These are phyloP conservation scores for Orcinus orca DNA, from an alignment of 2,113 vertebrate species.

Conservation along the genomic window DNA sequence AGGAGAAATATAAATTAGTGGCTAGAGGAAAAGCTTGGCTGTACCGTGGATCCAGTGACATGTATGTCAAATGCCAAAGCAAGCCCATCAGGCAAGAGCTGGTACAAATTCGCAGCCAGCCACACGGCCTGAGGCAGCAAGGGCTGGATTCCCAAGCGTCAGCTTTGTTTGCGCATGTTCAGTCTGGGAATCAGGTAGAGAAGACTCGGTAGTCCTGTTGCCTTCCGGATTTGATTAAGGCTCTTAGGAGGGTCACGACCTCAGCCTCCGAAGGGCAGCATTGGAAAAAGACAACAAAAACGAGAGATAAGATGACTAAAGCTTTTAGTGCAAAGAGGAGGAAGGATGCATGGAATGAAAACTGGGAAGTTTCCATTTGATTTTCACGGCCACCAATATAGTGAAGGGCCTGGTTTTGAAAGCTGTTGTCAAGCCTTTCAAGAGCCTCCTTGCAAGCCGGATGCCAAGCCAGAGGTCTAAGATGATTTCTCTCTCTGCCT, in stretches of 20 bases:
- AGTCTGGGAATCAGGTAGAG: not conserved
- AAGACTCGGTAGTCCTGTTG: not conserved
- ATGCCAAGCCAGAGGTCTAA: not conserved
- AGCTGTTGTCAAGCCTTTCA: not conserved
- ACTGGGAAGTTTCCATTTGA: not conserved
- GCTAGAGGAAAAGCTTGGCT: not conserved
- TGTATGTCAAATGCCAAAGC: not conserved
- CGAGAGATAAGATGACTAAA: slow-evolving; percentile 7
- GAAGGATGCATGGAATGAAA: not conserved
- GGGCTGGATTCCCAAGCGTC: not conserved
- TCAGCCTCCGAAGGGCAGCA: not conserved
- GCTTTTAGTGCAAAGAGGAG: not conserved
- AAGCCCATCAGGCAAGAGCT: not conserved
- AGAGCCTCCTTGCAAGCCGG: not conserved
- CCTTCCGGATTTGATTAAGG: slow-evolving; percentile 40
- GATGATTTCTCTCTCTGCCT: not conserved
- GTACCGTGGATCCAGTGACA: not conserved
- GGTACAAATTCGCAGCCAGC: not conserved
- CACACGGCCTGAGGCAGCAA: not conserved
- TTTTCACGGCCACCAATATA: not conserved
- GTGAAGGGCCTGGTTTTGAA: not conserved
- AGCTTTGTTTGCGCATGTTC: slow-evolving; percentile 19
- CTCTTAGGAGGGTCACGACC: not conserved
- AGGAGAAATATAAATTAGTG: not conserved
- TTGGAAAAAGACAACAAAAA: slow-evolving; percentile 2